These are phyloP conservation scores for Myotis pilosus DNA, from an alignment of 2,797 vertebrate genomes.

Conservation along the genomic window DNA sequence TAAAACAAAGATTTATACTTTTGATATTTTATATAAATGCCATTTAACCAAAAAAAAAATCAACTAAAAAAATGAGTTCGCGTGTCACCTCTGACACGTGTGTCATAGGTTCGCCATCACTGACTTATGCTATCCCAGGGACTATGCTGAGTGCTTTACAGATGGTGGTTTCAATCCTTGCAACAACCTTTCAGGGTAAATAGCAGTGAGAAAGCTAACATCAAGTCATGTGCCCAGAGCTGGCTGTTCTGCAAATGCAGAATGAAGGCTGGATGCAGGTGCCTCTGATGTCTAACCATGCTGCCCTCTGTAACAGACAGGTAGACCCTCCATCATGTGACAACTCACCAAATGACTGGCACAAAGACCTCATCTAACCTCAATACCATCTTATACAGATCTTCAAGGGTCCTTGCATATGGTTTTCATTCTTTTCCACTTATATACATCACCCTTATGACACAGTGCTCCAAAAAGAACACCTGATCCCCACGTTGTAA, in stretches of 20 bases:
- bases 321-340: accelerated
- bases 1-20: too few relatives aligned
- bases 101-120: too few relatives aligned
- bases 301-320: not conserved
- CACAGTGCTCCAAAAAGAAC: not conserved
- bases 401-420: not conserved
- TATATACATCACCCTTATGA: not conserved
- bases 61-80: too few relatives aligned
- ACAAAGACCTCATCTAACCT: not conserved
- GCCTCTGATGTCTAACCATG: not conserved
- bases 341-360: too few relatives aligned
- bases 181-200: not conserved
- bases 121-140: too few relatives aligned
- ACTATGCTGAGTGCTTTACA: not conserved
- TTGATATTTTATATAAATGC: too few relatives aligned
- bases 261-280: not conserved
- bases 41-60: too few relatives aligned
- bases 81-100: too few relatives aligned
- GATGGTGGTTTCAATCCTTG: not conserved
- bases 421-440: not conserved
- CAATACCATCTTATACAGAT: not conserved
- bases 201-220: not conserved
- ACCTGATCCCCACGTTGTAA: not conserved
- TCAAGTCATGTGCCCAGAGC: not conserved
- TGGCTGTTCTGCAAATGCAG: not conserved